Evolutionary conservation across 92 coral and sea anemone genomes (phyloP).

Genomic region (Parazoanthus swiftii): DNA sequence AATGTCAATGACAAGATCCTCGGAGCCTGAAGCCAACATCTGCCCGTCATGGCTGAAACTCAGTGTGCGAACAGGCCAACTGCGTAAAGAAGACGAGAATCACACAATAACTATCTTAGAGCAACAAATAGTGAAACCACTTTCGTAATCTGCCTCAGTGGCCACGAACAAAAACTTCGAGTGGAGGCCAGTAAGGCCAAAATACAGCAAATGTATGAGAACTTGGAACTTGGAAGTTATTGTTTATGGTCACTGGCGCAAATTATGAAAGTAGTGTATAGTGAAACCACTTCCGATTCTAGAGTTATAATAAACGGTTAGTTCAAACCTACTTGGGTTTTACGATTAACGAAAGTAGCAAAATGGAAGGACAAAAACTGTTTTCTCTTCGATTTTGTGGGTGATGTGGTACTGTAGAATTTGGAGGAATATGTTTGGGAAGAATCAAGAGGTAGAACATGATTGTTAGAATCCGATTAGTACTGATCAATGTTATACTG

Average conservation of each 20-base stretch:
- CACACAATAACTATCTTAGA: background rate
- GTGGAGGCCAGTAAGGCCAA: too few relatives aligned
- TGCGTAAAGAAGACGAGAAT: conserved; percentile 27
- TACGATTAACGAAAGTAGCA: background rate
- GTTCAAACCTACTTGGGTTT: background rate
- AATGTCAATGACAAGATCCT: conserved; percentile 93
- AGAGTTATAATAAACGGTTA: background rate
- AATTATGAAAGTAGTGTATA: too few relatives aligned
- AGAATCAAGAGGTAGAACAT: too few relatives aligned
- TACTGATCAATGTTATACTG: too few relatives aligned
- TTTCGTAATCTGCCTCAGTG: background rate
- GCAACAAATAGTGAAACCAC: background rate
- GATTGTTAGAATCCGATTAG: too few relatives aligned
- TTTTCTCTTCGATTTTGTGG: background rate
- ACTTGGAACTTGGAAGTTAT: too few relatives aligned
- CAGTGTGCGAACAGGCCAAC: conserved; percentile 98
- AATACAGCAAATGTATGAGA: too few relatives aligned
- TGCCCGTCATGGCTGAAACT: conserved; percentile 99
- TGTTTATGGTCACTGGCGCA: too few relatives aligned
- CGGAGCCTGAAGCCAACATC: conserved; percentile 98
- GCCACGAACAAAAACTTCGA: too few relatives aligned
- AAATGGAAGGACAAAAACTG: background rate
- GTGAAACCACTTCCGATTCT: background rate
- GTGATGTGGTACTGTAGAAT: too few relatives aligned
- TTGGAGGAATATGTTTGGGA: too few relatives aligned